Conservation (phyloP, 2,113 vertebrate species). For the Xenopus tropicalis region UCB_Xtro_10.0 CM004444.2:135401501-135402000, state of each 20-base stretch:
- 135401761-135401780: conserved; percentile 34
- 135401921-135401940: no score
- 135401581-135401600: conserved; percentile 28
- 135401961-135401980: no score
- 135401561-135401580: conserved; percentile 38
- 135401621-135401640: background rate
- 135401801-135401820: background rate
- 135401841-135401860: background rate
- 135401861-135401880: background rate
- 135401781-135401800: background rate
- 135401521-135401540: conserved; percentile 26
- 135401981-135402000: no score
- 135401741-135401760: conserved; percentile 12
- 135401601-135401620: conserved; percentile 8
- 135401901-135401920: no score
- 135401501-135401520: conserved; percentile 19
- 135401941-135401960: no score
- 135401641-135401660: background rate
- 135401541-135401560: conserved; percentile 15
- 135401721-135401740: background rate
- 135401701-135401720: background rate
- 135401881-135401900: no score
- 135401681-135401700: background rate
- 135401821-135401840: background rate
- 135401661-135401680: conserved; percentile 7